phyloP scores from a whole-genome alignment of 1,140 invertebrate species.

The Tetramorium parvispinum region DNA sequence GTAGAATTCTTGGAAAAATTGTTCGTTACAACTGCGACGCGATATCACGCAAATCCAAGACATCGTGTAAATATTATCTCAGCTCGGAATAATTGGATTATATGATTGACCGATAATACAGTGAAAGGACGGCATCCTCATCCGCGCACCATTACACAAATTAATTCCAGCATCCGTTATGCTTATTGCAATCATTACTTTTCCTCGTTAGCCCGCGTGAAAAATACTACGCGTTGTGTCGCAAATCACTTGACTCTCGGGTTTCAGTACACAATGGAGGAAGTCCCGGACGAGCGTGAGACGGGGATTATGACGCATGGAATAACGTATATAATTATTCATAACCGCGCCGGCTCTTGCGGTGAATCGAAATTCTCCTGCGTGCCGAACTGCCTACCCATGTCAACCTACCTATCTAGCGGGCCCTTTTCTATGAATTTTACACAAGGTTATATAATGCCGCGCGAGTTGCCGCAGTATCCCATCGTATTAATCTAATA shows the following conservation, averaged over 20 bases:
- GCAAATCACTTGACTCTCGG: constrained; percentile 41
- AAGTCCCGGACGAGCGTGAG: constrained; percentile 35
- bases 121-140: background rate
- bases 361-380: constrained; percentile 49
- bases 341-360: constrained; percentile 43
- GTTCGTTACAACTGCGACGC: constrained; percentile 36
- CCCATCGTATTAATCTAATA: background rate
- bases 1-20: constrained; percentile 32
- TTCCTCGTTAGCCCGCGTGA: background rate
- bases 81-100: background rate
- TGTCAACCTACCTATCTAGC: constrained; percentile 27
- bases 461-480: background rate
- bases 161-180: background rate
- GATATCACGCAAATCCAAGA: background rate
- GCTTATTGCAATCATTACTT: constrained; percentile 1
- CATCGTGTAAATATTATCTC: constrained; percentile 9
- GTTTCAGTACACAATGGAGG: constrained; percentile 37
- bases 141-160: background rate
- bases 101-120: background rate
- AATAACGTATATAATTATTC: constrained; percentile 62
- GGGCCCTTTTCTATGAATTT: constrained; percentile 59
- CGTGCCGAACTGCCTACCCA: constrained; percentile 60
- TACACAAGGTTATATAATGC: constrained; percentile 23
- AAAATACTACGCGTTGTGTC: constrained; percentile 29
- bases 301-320: constrained; percentile 21